Percentiles rank a stretch among this genome's conserved stretches.
phyloP scores from a whole-genome alignment of 2,797 vertebrate genomes.

The Loriculus beryllinus region DNA sequence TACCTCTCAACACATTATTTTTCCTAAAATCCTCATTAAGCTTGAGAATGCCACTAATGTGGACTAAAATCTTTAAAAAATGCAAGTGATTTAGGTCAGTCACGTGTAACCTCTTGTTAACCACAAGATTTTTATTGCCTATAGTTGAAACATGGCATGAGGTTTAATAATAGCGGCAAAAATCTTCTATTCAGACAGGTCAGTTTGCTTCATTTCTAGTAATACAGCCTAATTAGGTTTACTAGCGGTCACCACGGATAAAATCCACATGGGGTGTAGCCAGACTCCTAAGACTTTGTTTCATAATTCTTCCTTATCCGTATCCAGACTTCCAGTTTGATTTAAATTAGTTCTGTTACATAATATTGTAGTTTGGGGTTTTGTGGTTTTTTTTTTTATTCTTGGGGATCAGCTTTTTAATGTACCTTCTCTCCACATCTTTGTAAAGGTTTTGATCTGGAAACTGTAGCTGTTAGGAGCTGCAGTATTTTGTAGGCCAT shows the following conservation, averaged over 20 bases:
- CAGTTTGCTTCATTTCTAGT: constrained; percentile 50
- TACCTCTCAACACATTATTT: background rate
- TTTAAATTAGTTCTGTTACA: background rate
- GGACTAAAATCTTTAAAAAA: constrained; percentile 44
- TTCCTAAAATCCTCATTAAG: constrained; percentile 42
- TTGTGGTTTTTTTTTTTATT: background rate
- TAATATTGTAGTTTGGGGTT: background rate
- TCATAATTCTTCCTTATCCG: background rate
- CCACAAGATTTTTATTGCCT: constrained; percentile 29
- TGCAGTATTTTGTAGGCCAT: background rate
- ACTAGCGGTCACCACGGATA: constrained; percentile 12
- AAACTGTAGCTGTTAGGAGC: background rate
- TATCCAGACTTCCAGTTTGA: constrained; percentile 9
- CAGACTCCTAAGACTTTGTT: background rate
- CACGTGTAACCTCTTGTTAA: constrained; percentile 35
- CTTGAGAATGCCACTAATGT: constrained; percentile 19
- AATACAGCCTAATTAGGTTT: constrained; percentile 39
- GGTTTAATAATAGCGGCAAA: constrained; percentile 10
- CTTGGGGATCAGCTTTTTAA: background rate
- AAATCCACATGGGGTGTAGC: constrained; percentile 20
- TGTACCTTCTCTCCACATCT: background rate
- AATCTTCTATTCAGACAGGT: background rate
- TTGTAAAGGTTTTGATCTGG: background rate
- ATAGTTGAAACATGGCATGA: constrained; percentile 20
- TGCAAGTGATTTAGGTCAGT: constrained; percentile 45